A percentile compares a stretch with the other conserved stretches of the same genome.
Evolutionary conservation across 2,888 invertebrate genomes (phyloP).

Genomic region (Bugulina stolonifera): DNA sequence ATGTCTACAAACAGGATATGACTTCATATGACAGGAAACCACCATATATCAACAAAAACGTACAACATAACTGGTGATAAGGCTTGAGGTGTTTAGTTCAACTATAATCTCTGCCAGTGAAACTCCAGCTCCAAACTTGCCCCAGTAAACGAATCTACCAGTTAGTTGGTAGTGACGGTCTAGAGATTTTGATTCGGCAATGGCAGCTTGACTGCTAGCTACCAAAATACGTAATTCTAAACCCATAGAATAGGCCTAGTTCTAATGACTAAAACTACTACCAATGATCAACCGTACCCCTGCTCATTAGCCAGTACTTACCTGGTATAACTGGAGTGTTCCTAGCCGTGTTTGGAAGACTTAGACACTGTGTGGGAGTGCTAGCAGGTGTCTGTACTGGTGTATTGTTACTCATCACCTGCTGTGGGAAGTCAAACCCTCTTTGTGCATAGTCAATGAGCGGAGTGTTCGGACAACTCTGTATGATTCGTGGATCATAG

Average conservation of each 20-base stretch:
- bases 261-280: background rate
- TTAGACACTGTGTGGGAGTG: background rate
- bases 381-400: background rate
- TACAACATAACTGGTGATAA: too few relatives aligned
- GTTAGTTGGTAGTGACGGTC: too few relatives aligned
- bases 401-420: background rate
- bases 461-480: slow-evolving; percentile 13
- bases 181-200: too few relatives aligned
- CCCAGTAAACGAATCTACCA: too few relatives aligned
- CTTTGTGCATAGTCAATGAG: background rate
- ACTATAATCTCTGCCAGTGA: too few relatives aligned
- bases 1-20: background rate
- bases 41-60: too few relatives aligned
- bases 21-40: too few relatives aligned
- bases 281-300: background rate
- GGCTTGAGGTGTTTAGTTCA: too few relatives aligned
- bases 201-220: too few relatives aligned
- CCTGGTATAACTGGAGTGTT: slow-evolving; percentile 22
- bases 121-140: too few relatives aligned
- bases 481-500: slow-evolving; percentile 9
- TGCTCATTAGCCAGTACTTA: background rate
- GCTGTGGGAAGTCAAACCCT: background rate
- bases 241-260: too few relatives aligned
- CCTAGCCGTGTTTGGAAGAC: background rate
- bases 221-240: too few relatives aligned